Percentiles rank a stretch among this genome's conserved stretches.
These are phyloP conservation scores for Silvanus unidentatus DNA, from an alignment of 2,888 invertebrate species.

Conservation along the genomic window DNA sequence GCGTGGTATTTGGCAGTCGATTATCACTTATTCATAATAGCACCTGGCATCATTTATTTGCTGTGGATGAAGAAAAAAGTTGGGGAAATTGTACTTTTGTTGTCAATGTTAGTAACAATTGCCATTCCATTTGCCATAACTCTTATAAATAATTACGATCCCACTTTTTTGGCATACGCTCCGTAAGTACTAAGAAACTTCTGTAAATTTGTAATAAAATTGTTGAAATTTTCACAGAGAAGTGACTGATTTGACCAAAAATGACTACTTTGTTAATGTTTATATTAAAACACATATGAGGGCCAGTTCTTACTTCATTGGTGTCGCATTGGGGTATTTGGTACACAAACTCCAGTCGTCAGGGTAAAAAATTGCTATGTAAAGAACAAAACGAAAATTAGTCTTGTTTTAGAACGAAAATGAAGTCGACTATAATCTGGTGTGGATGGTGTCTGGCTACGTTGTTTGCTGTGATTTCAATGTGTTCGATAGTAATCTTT, in stretches of 20 bases:
- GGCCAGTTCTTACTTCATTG: conserved; percentile 63
- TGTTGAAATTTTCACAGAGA: conserved; percentile 48
- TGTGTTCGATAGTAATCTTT: conserved; percentile 59
- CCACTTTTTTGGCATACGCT: conserved; percentile 61
- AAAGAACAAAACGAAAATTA: not conserved
- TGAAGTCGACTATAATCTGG: conserved; percentile 26
- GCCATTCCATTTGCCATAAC: conserved; percentile 47
- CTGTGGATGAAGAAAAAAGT: conserved; percentile 58
- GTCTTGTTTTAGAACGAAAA: conserved; percentile 34
- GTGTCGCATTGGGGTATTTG: conserved; percentile 60
- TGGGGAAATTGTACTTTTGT: conserved; percentile 52
- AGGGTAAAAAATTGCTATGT: conserved; percentile 47
- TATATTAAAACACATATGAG: conserved; percentile 74
- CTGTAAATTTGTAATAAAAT: conserved; percentile 1
- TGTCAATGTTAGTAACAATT: conserved; percentile 47
- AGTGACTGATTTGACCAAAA: conserved; percentile 56
- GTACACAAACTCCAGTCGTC: conserved; percentile 58
- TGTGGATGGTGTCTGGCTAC: conserved; percentile 34
- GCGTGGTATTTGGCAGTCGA: conserved; percentile 59
- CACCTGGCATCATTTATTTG: conserved; percentile 62
- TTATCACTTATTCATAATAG: conserved; percentile 51
- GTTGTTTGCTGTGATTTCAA: conserved; percentile 51
- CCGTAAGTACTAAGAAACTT: conserved; percentile 50
- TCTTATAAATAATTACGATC: conserved; percentile 55
- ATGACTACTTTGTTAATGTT: conserved; percentile 57